Base-by-base conservation (phyloP, 2,113 vertebrate species). In the Orthonyx spaldingii region DNA sequence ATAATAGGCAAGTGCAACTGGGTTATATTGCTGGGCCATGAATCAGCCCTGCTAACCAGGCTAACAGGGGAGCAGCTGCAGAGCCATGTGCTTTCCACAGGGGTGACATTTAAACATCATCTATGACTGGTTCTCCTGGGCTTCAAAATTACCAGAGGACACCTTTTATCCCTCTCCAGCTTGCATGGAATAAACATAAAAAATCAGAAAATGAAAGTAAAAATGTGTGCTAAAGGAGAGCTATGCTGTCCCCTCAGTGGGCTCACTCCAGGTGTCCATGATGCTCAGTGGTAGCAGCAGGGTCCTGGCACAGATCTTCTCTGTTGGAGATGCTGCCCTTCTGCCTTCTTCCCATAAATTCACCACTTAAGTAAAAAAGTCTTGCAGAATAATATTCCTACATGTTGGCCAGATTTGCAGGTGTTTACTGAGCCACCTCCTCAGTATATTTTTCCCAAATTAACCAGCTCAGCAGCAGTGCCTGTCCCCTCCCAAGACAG, bases 211-310 rank as follows among this genome's bases (percentile, higher is more conserved):
- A 81, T 5, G 7, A 30, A 75, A 66, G 30, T 22, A 21, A 75
- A 77, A 56, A 41, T 1, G 16, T 28, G 7, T 20, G 27, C 79
- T 27, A 70, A 81, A 84, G 74, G 35, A 84, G 30, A 75, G 14
- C 12, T 65, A 10, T 1, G 3, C 44, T 53, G 18, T 57, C n/a
- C 37, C 42, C 42, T 59, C 0, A 0, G 33, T 24, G n/a, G 20
- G 30, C 42, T 95, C n/a, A 11, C 42, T 50, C 59, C 64, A 59
- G 37, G 21, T 16, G 32, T 32, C 26, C 6, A 2, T 22, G 66
- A 59, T 0, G 0, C 33, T n/a, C n/a, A 14, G 2, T 0, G 7
- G 9, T 37, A 28, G 32, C 1, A 7, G 71, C n/a, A 59, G 39
- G 6, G 46, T 33, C 55, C 32, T 17, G 42, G 28, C 66, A 76